Percentiles rank a stretch among this genome's conserved stretches.
These are phyloP conservation scores for Thaumetopoea pityocampa DNA, from an alignment of 1,140 invertebrate species.

Conservation along the genomic window DNA sequence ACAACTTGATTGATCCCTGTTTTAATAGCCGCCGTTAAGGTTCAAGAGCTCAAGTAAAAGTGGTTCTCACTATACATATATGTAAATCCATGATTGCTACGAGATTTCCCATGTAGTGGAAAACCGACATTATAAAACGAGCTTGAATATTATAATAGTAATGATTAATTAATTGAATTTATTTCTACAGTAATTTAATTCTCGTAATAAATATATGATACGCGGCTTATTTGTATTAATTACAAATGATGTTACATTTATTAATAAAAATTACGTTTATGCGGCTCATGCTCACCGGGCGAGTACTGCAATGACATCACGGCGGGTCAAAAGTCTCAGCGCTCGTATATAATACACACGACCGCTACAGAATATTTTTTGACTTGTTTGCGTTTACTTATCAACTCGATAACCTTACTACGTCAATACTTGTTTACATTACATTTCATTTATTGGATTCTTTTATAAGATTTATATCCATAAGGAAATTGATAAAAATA, in stretches of 20 bases:
- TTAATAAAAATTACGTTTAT: constrained; percentile 14
- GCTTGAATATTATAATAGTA: too few relatives aligned
- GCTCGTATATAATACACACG: constrained; percentile 6
- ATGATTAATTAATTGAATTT: too few relatives aligned
- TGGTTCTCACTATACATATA: too few relatives aligned
- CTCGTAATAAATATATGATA: too few relatives aligned
- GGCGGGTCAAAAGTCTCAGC: constrained; percentile 8
- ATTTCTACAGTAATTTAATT: too few relatives aligned
- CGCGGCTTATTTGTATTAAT: constrained; percentile 5
- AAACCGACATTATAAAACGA: too few relatives aligned
- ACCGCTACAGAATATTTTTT: constrained; percentile 18
- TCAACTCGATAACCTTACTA: constrained; percentile 13
- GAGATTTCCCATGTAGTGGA: too few relatives aligned
- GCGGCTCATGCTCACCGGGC: not conserved
- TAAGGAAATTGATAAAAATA: constrained; percentile 13
- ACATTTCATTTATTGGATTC: constrained; percentile 1
- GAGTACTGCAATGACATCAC: constrained; percentile 19
- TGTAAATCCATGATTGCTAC: too few relatives aligned
- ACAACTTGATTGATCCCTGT: too few relatives aligned
- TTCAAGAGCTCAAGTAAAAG: too few relatives aligned
- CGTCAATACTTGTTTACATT: constrained; percentile 16
- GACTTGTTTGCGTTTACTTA: constrained; percentile 18
- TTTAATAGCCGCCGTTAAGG: too few relatives aligned
- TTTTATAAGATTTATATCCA: constrained; percentile 12
- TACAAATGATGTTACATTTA: constrained; percentile 4